Conservation (phyloP, 2,797 vertebrate genomes). For the Sarcoramphus papa region DNA sequence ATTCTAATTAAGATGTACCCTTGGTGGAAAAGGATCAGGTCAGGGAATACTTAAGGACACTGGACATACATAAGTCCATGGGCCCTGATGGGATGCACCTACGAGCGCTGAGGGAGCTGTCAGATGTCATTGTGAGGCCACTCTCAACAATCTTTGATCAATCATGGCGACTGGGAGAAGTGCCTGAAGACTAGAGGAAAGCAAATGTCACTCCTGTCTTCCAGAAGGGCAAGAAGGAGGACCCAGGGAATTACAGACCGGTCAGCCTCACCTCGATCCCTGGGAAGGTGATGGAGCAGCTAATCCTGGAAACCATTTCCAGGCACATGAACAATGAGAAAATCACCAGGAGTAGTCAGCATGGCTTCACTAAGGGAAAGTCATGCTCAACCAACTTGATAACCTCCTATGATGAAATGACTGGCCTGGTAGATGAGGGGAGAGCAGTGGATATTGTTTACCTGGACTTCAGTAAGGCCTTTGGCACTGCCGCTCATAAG, state of each 20-base stretch:
- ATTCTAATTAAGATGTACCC: no score
- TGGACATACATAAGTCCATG: not conserved
- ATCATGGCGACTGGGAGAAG: not conserved
- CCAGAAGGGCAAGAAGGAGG: not conserved
- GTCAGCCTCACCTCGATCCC: not conserved
- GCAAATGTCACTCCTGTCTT: not conserved
- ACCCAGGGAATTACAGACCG: not conserved
- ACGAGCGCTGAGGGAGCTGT: not conserved
- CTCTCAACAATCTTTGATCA: not conserved
- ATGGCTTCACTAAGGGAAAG: not conserved
- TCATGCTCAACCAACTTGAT: not conserved
- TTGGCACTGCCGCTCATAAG: not conserved
- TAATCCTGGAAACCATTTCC: not conserved
- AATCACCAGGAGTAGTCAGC: not conserved
- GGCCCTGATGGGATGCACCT: not conserved
- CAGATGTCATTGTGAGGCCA: not conserved
- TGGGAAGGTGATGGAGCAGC: not conserved
- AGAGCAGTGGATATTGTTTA: not conserved
- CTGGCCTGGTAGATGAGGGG: not conserved
- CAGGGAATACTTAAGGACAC: not conserved
- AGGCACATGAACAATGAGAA: not conserved
- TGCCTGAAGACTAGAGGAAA: not conserved
- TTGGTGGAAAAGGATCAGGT: not conserved
- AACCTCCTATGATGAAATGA: not conserved
- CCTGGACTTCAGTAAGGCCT: not conserved